These are phyloP conservation scores for Myiopsitta monachus DNA, from an alignment of 2,113 vertebrate genomes.

Conservation along the genomic window DNA sequence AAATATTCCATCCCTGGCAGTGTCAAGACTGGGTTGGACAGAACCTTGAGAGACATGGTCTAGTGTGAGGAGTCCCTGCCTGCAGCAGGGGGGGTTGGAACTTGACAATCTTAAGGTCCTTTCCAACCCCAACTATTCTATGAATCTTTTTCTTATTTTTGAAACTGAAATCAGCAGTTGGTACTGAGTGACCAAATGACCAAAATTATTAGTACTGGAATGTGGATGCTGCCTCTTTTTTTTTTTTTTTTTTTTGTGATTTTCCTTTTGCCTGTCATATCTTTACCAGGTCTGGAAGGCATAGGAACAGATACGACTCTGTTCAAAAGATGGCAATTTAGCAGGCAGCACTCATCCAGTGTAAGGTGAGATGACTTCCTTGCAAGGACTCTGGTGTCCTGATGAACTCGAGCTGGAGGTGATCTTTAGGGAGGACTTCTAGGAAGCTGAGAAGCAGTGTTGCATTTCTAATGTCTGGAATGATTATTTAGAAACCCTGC, in stretches of 20 bases:
- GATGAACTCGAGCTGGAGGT: neutral
- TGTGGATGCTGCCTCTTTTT: rapidly evolving
- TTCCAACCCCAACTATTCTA: too few species aligned
- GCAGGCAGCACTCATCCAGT: neutral
- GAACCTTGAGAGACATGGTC: too few species aligned
- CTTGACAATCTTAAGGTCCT: too few species aligned
- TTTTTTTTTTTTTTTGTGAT: too few species aligned
- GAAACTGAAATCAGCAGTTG: neutral
- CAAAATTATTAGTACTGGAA: neutral
- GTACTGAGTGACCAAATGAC: neutral
- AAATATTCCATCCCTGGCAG: too few species aligned
- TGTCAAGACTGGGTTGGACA: too few species aligned
- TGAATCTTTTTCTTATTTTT: neutral
- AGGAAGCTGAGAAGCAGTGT: neutral
- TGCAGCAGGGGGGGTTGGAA: too few species aligned
- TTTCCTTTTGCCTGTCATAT: rapidly evolving
- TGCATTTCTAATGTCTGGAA: neutral
- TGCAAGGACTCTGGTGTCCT: neutral
- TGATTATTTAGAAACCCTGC: neutral
- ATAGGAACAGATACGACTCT: neutral
- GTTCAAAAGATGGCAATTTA: neutral
- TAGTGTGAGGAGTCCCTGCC: too few species aligned
- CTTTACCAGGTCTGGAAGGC: neutral
- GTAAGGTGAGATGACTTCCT: neutral
- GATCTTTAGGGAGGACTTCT: neutral